Percentiles rank a stretch among this genome's conserved stretches.
These are phyloP conservation scores for Nebria salina DNA, from an alignment of 2,888 invertebrate species.

Conservation along the genomic window DNA sequence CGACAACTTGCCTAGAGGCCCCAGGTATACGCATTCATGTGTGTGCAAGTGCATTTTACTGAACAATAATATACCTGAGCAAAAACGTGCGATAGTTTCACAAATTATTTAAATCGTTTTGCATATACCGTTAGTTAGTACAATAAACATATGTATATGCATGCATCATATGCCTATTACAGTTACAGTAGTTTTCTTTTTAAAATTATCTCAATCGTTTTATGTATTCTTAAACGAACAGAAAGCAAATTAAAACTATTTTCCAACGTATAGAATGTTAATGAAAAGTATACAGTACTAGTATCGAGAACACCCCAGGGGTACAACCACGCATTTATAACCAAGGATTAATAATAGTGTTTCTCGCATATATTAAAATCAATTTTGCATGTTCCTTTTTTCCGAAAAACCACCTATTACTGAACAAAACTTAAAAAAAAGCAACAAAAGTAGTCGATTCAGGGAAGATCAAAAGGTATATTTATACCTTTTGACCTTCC, in stretches of 20 bases:
- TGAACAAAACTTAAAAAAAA: too few species aligned
- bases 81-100: neutral
- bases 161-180: neutral
- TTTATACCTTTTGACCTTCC: too few species aligned
- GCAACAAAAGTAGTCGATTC: too few species aligned
- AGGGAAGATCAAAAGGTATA: too few species aligned
- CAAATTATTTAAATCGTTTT: neutral
- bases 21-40: neutral
- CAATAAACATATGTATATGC: neutral
- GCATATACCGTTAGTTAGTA: neutral
- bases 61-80: neutral
- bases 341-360: too few species aligned
- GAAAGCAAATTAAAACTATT: neutral
- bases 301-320: too few species aligned
- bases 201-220: neutral
- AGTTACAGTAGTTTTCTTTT: neutral
- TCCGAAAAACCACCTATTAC: too few species aligned
- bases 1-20: neutral
- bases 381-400: too few species aligned
- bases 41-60: neutral
- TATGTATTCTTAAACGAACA: neutral
- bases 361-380: too few species aligned
- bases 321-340: too few species aligned
- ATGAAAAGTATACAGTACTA: too few species aligned
- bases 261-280: neutral